phyloP scores from a whole-genome alignment of 2,888 invertebrate species.

The Tricholauxania praeusta region DNA sequence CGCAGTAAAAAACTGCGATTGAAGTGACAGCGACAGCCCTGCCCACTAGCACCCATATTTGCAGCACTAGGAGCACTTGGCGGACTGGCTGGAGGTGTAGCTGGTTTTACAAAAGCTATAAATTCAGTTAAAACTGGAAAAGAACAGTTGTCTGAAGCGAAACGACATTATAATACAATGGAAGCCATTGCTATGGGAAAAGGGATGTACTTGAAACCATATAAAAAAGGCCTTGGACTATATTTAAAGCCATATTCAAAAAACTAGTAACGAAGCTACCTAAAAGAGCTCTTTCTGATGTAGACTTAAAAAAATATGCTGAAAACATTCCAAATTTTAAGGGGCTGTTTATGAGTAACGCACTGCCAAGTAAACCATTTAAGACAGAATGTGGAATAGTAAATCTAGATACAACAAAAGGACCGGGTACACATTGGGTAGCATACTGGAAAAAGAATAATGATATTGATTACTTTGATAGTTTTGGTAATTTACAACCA shows the following conservation, averaged over 20 bases:
- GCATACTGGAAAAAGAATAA: constrained; percentile 58
- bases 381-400: constrained; percentile 39
- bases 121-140: constrained; percentile 55
- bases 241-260: constrained; percentile 43
- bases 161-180: constrained; percentile 36
- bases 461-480: too few relatives aligned
- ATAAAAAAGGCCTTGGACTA: constrained; percentile 42
- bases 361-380: constrained; percentile 31
- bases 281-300: constrained; percentile 45
- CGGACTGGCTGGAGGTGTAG: constrained; percentile 57
- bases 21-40: too few relatives aligned
- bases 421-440: constrained; percentile 61
- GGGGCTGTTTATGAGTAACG: constrained; percentile 50
- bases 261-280: constrained; percentile 54
- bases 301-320: constrained; percentile 49
- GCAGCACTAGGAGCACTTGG: constrained; percentile 50
- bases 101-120: constrained; percentile 54
- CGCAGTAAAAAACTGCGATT: too few relatives aligned
- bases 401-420: constrained; percentile 51
- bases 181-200: constrained; percentile 41
- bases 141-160: constrained; percentile 54
- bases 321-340: constrained; percentile 48
- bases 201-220: constrained; percentile 56
- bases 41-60: constrained; percentile 61
- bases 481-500: too few relatives aligned